These are phyloP conservation scores for Carlito syrichta DNA, from an alignment of 2,113 vertebrate species.

Conservation along the genomic window DNA sequence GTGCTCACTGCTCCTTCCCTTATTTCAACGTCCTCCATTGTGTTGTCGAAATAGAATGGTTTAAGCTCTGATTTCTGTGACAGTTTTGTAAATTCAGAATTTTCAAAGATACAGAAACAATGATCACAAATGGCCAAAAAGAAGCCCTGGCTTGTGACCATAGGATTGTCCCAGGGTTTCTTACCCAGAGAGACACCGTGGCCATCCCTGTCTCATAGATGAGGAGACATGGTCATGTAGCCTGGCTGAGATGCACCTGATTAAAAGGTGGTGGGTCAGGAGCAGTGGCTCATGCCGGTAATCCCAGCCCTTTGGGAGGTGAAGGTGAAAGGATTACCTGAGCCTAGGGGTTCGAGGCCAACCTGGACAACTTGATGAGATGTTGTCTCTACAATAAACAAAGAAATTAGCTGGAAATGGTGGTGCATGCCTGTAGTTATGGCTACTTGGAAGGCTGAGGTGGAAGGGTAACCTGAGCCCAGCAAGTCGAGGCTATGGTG, in stretches of 20 bases:
- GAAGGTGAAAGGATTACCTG: too few species aligned
- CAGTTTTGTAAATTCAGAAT: not conserved
- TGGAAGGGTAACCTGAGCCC: too few species aligned
- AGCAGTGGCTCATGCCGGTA: too few species aligned
- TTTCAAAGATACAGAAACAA: not conserved
- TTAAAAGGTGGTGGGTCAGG: too few species aligned
- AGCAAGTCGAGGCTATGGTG: too few species aligned
- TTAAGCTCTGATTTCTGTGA: not conserved
- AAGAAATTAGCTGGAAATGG: too few species aligned
- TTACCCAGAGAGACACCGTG: not conserved
- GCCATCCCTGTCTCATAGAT: not conserved
- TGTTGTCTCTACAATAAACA: too few species aligned
- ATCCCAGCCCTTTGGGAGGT: too few species aligned
- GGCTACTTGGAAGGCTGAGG: too few species aligned
- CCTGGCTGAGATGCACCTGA: not conserved
- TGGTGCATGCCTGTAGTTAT: too few species aligned
- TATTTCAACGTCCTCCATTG: not conserved
- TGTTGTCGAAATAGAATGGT: not conserved
- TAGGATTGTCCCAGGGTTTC: not conserved
- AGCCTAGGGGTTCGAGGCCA: too few species aligned
- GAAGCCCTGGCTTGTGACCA: not conserved
- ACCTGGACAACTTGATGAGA: too few species aligned
- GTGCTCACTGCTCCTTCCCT: not conserved
- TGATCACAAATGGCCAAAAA: not conserved
- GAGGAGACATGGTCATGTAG: not conserved